A percentile compares a stretch with the other conserved stretches of the same genome.
Evolutionary conservation across 2,797 vertebrate genomes (phyloP).

Genomic region (Trematomus bernacchii): DNA sequence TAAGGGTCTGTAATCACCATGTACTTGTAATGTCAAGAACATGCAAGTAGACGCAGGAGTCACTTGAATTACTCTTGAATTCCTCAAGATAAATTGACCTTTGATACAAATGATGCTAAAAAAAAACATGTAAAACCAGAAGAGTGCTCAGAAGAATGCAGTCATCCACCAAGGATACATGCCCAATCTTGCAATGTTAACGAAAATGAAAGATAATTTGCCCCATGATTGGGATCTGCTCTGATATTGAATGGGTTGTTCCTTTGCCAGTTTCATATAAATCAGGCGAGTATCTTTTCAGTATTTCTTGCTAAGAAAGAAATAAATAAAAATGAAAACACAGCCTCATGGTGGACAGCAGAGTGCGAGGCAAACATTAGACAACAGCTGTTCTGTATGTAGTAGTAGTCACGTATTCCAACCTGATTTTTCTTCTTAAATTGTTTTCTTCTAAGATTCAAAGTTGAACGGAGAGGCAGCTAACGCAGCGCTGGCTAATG

Average conservation of each 20-base stretch:
- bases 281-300: too few relatives aligned
- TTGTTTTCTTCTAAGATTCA: conserved; percentile 88
- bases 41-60: conserved; percentile 31
- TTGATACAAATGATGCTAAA: conserved; percentile 21
- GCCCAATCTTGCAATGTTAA: too few relatives aligned
- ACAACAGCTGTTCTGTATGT: conserved; percentile 1
- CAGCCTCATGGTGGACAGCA: background rate
- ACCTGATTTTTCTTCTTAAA: conserved; percentile 19
- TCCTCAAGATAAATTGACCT: conserved; percentile 36
- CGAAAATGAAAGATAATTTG: too few relatives aligned
- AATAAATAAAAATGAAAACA: too few relatives aligned
- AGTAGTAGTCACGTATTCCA: background rate
- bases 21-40: conserved; percentile 44
- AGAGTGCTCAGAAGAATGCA: too few relatives aligned
- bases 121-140: conserved; percentile 33
- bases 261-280: too few relatives aligned
- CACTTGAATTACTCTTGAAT: conserved; percentile 28
- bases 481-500: conserved; percentile 98
- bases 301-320: too few relatives aligned
- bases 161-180: too few relatives aligned
- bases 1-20: conserved; percentile 32
- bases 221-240: too few relatives aligned
- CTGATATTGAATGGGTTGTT: too few relatives aligned
- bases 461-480: conserved; percentile 99
- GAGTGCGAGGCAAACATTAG: conserved; percentile 31